Conservation (phyloP, 2,113 vertebrate species). For the Felis chaus region DNA sequence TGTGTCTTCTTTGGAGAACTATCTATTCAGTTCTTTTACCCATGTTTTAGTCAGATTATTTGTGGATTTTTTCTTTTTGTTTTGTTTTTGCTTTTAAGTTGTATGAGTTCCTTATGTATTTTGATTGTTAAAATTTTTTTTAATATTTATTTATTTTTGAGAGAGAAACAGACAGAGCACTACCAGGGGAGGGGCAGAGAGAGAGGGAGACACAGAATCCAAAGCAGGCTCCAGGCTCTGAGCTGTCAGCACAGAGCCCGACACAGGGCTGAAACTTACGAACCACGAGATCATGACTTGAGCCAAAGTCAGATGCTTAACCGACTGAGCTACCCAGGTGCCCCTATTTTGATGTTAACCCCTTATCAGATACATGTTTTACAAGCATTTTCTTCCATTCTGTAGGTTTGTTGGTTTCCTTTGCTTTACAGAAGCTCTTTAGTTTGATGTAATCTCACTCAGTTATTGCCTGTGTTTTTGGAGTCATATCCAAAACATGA, state of each 20-base stretch:
- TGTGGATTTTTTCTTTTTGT: neutral
- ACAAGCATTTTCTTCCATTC: neutral
- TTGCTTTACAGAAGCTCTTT: neutral
- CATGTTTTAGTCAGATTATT: neutral
- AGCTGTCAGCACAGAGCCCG: too few relatives aligned
- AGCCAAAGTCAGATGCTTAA: too few relatives aligned
- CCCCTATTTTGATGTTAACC: neutral
- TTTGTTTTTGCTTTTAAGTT: neutral
- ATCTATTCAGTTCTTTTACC: neutral
- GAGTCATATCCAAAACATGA: neutral
- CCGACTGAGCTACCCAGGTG: too few relatives aligned
- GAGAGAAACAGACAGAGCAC: too few relatives aligned
- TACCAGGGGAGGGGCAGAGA: too few relatives aligned
- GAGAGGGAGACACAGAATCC: too few relatives aligned
- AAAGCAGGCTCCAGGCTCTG: too few relatives aligned
- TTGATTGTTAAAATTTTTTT: neutral
- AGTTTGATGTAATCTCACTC: neutral
- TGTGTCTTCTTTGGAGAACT: neutral
- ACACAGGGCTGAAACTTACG: too few relatives aligned
- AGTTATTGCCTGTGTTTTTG: neutral
- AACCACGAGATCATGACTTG: too few relatives aligned
- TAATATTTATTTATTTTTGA: too few relatives aligned
- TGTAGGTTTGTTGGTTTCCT: neutral
- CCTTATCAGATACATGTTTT: neutral
- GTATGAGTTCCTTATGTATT: neutral